phyloP scores from a whole-genome alignment of 1,140 invertebrate genomes.

The Drosophila azteca region DNA sequence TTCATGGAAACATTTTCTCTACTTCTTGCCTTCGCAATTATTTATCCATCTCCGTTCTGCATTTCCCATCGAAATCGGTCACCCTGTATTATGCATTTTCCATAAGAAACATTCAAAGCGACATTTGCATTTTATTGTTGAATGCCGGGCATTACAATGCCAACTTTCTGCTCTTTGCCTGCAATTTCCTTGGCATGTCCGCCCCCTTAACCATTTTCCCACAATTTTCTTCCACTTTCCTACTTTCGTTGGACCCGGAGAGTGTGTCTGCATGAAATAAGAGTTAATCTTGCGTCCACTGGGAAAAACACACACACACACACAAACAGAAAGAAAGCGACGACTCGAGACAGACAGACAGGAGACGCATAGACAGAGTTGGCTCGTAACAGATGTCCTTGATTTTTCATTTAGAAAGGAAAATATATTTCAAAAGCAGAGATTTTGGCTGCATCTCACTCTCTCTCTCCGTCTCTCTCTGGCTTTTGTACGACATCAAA shows the following conservation, averaged over 20 bases:
- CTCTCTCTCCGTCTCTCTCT: slow-evolving; percentile 1
- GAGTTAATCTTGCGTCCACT: slow-evolving; percentile 68
- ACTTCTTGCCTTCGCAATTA: no score
- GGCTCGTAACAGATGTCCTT: slow-evolving; percentile 65
- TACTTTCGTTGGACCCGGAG: slow-evolving; percentile 20
- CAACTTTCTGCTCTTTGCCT: slow-evolving; percentile 58
- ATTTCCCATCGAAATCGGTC: background rate
- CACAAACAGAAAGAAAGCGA: background rate
- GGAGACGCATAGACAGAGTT: slow-evolving; percentile 9
- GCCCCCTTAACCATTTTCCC: slow-evolving; percentile 12
- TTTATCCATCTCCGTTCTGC: no score
- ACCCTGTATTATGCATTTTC: slow-evolving; percentile 45
- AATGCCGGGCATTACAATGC: slow-evolving; percentile 60
- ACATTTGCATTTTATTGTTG: slow-evolving; percentile 71
- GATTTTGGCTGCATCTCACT: slow-evolving; percentile 57
- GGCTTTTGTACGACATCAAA: slow-evolving; percentile 61
- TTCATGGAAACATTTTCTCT: no score
- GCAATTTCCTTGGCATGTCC: slow-evolving; percentile 48
- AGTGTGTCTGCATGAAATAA: slow-evolving; percentile 65
- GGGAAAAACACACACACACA: slow-evolving; percentile 33
- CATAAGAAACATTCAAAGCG: slow-evolving; percentile 57
- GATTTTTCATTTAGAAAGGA: slow-evolving; percentile 58
- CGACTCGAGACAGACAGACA: no score
- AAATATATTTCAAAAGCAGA: slow-evolving; percentile 45
- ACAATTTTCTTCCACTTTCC: slow-evolving; percentile 43